Conservation (phyloP, 2,797 vertebrate genomes). For the Enteromius argenteus region DNA sequence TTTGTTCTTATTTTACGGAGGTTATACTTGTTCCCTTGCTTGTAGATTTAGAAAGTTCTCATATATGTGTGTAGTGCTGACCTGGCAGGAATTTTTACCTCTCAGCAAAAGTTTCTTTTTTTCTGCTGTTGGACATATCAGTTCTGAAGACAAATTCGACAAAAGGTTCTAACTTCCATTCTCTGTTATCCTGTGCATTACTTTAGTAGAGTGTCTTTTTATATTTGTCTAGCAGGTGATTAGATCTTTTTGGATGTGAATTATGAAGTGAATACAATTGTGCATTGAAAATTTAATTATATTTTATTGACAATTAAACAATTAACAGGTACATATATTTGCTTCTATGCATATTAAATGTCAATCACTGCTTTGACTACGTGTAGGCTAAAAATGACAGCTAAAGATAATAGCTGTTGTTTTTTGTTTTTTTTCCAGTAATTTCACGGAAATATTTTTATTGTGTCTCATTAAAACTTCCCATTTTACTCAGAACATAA, state of each 20-base stretch:
- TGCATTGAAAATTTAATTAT: constrained; percentile 14
- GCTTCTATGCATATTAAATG: constrained; percentile 7
- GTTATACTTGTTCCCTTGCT: constrained; percentile 41
- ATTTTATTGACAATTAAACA: constrained; percentile 6
- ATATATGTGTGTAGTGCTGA: constrained; percentile 43
- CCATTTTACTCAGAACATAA: too few species aligned
- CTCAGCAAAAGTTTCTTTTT: constrained; percentile 48
- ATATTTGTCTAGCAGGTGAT: neutral
- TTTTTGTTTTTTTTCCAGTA: neutral
- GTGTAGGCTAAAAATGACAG: neutral
- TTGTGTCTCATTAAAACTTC: neutral
- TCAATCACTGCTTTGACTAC: neutral
- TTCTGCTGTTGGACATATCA: constrained; percentile 32
- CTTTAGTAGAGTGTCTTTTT: neutral
- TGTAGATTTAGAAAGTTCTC: constrained; percentile 44
- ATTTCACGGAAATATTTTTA: neutral
- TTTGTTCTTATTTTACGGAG: constrained; percentile 33
- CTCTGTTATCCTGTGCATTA: neutral
- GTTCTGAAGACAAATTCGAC: constrained; percentile 19
- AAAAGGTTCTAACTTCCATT: constrained; percentile 6
- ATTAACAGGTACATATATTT: constrained; percentile 2
- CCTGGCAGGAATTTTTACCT: constrained; percentile 36
- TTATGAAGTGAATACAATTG: constrained; percentile 27
- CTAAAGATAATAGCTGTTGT: neutral
- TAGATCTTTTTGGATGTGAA: neutral